Evolutionary conservation across 2,113 vertebrate species (phyloP).

Genomic region (Amblyornis subalaris): DNA sequence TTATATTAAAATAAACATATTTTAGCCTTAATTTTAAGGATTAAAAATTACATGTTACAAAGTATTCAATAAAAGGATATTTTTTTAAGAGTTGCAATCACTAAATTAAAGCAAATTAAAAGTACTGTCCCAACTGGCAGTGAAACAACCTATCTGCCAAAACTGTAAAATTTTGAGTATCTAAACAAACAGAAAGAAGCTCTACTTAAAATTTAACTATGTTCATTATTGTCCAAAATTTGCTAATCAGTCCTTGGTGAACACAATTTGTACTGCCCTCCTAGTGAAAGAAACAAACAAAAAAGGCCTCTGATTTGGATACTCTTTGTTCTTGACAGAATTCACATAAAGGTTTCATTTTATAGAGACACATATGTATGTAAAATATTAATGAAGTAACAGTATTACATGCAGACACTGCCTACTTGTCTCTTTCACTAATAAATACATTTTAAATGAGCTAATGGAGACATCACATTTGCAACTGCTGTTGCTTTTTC

Average conservation of each 20-base stretch:
- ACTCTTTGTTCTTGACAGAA: conserved; percentile 56
- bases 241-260: conserved; percentile 22
- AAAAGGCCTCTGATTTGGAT: conserved; percentile 53
- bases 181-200: conserved; percentile 14
- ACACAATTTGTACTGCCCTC: conserved; percentile 52
- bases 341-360: conserved; percentile 70
- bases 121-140: not conserved
- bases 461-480: conserved; percentile 70
- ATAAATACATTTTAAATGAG: conserved; percentile 74
- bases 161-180: not conserved
- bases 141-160: conserved; percentile 35
- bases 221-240: conserved; percentile 31
- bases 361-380: conserved; percentile 46
- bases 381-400: conserved; percentile 75
- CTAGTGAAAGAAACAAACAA: conserved; percentile 66
- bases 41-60: not conserved
- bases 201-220: conserved; percentile 10
- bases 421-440: conserved; percentile 67
- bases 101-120: conserved; percentile 24
- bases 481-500: conserved; percentile 69
- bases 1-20: not conserved
- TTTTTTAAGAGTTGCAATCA: not conserved
- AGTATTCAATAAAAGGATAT: not conserved
- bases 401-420: conserved; percentile 68
- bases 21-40: not conserved